These are phyloP conservation scores for Caenorhabditis latens DNA, from an alignment of 1,140 invertebrate species.

Conservation along the genomic window DNA sequence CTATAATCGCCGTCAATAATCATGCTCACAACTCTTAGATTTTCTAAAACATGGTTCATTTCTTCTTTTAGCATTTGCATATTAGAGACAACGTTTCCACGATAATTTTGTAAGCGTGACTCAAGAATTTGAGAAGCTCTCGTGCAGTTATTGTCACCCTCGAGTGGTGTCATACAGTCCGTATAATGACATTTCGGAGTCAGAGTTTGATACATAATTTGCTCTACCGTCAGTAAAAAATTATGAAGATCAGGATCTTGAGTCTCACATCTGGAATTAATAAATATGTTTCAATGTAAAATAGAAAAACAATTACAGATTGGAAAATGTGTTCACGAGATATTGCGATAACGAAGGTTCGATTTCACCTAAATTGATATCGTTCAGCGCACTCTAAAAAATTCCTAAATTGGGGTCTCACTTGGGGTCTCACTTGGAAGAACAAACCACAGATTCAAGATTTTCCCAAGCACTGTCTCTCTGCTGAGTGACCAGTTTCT, in stretches of 20 bases:
- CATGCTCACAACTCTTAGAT: not conserved
- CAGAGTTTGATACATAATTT: not conserved
- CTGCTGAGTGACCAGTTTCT: not conserved
- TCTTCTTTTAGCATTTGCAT: not conserved
- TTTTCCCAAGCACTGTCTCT: conserved; percentile 1
- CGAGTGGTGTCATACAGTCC: not conserved
- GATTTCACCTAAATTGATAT: not conserved
- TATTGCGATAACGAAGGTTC: not conserved
- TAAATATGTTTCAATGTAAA: too few species aligned
- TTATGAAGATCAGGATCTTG: not conserved
- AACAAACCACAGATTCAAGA: not conserved
- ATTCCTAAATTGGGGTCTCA: too few species aligned
- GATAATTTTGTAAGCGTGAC: not conserved
- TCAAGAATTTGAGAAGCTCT: not conserved
- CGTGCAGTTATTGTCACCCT: not conserved
- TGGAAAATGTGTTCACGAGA: not conserved
- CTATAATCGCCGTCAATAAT: not conserved
- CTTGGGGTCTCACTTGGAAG: not conserved
- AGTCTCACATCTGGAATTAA: not conserved
- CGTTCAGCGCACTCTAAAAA: not conserved
- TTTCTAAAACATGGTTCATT: not conserved
- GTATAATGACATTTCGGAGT: not conserved
- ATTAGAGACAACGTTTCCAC: too few species aligned
- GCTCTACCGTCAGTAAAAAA: not conserved
- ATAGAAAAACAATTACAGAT: too few species aligned